phyloP scores from a whole-genome alignment of 2,113 vertebrate species.

The Semicossyphus pulcher region DNA sequence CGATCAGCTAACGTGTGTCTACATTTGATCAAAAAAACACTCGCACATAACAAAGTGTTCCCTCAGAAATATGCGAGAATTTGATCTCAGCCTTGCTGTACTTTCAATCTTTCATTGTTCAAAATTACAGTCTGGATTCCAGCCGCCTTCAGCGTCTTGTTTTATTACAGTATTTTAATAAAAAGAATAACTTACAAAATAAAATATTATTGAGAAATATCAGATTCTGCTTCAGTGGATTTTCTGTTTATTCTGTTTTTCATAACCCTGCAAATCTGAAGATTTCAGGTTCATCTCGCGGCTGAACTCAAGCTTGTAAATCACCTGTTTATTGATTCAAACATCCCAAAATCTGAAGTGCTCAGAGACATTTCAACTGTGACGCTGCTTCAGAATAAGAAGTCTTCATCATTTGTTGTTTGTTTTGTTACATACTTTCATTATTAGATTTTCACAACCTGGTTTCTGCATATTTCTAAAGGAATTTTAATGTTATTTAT shows the following conservation, averaged over 20 bases:
- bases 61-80: not conserved
- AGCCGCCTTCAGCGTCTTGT: not conserved
- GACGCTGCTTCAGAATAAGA: not conserved
- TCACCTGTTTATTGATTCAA: not conserved
- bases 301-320: not conserved
- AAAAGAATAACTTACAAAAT: not conserved
- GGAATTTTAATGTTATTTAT: too few species aligned
- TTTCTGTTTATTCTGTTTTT: not conserved
- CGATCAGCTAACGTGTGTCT: not conserved
- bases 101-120: not conserved
- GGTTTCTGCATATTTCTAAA: too few species aligned
- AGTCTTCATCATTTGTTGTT: not conserved
- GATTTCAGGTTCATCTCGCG: not conserved
- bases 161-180: not conserved
- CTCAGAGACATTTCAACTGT: not conserved
- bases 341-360: not conserved
- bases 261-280: not conserved
- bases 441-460: too few species aligned
- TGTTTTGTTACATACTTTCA: too few species aligned
- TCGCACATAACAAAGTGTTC: not conserved
- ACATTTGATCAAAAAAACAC: not conserved
- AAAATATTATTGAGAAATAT: not conserved
- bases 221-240: not conserved
- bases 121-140: not conserved
- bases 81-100: not conserved